A percentile compares a stretch with the other conserved stretches of the same genome.
These are phyloP conservation scores for Etia nguti DNA, from an alignment of 2,113 vertebrate genomes.

Conservation along the genomic window DNA sequence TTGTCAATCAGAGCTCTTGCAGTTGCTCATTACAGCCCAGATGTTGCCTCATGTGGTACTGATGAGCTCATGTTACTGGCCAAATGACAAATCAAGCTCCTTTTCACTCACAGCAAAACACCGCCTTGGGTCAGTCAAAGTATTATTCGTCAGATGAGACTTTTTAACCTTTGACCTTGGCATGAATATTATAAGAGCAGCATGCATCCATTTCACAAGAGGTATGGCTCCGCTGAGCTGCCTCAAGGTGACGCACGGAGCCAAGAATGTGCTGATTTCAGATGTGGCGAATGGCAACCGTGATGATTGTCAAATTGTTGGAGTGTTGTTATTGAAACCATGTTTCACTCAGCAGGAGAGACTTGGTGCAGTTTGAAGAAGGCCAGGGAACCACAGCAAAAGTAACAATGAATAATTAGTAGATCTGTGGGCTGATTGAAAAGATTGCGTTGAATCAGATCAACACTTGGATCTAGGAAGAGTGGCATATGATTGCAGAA, in stretches of 20 bases:
- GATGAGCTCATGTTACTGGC: constrained; percentile 55
- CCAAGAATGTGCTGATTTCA: constrained; percentile 64
- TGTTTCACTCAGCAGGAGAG: constrained; percentile 55
- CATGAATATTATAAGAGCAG: constrained; percentile 2
- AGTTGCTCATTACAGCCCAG: constrained; percentile 45
- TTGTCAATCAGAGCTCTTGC: background rate
- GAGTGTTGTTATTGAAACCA: constrained; percentile 68
- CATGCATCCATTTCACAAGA: constrained; percentile 33
- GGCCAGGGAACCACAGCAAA: constrained; percentile 43
- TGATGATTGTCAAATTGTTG: constrained; percentile 59
- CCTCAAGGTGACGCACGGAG: constrained; percentile 46
- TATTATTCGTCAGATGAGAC: constrained; percentile 43
- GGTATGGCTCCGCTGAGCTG: constrained; percentile 28
- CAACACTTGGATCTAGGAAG: constrained; percentile 25
- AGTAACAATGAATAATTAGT: constrained; percentile 46
- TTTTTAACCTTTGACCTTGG: constrained; percentile 51
- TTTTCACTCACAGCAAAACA: constrained; percentile 22
- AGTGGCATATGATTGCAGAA: background rate
- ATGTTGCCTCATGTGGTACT: constrained; percentile 46
- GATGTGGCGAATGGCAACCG: constrained; percentile 63
- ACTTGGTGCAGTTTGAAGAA: background rate
- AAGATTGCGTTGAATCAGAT: constrained; percentile 36
- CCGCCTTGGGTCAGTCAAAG: constrained; percentile 12
- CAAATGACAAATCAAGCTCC: constrained; percentile 29
- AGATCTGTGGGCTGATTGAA: constrained; percentile 41